phyloP scores from a whole-genome alignment of 1,140 invertebrate species.

The Solenopsis invicta region DNA sequence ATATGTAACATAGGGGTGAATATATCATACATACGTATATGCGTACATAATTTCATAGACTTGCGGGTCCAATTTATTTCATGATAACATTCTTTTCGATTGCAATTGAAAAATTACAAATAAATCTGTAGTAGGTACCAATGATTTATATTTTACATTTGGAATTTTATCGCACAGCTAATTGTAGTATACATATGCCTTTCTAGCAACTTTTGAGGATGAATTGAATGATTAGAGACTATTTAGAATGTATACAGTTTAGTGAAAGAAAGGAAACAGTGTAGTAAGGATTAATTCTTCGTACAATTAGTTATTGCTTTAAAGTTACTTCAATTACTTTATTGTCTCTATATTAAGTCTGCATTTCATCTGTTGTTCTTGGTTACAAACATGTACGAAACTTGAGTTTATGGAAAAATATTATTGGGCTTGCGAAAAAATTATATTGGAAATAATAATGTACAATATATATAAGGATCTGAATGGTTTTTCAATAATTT shows the following conservation, averaged over 20 bases:
- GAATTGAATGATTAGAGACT: too few relatives aligned
- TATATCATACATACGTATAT: background rate
- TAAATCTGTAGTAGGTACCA: slow-evolving; percentile 3
- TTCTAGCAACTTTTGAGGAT: slow-evolving; percentile 14
- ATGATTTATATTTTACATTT: slow-evolving; percentile 18
- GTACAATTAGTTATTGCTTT: slow-evolving; percentile 7
- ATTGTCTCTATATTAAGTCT: background rate
- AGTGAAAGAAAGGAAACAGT: background rate
- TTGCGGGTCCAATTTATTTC: slow-evolving; percentile 43
- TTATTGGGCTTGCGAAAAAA: too few relatives aligned
- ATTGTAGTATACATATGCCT: background rate
- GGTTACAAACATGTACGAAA: background rate
- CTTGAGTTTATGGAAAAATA: background rate
- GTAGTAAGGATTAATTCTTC: background rate
- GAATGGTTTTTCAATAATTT: too few relatives aligned
- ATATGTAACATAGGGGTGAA: background rate
- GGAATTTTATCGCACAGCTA: background rate
- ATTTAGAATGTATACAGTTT: background rate
- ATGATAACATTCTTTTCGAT: background rate
- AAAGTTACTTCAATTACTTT: background rate
- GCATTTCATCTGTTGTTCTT: background rate
- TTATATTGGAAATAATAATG: too few relatives aligned
- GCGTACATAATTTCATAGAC: slow-evolving; percentile 3
- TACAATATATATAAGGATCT: too few relatives aligned
- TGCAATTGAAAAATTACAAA: slow-evolving; percentile 34